phyloP scores from a whole-genome alignment of 2,888 invertebrate species.

The Nemotelus pantherinus region DNA sequence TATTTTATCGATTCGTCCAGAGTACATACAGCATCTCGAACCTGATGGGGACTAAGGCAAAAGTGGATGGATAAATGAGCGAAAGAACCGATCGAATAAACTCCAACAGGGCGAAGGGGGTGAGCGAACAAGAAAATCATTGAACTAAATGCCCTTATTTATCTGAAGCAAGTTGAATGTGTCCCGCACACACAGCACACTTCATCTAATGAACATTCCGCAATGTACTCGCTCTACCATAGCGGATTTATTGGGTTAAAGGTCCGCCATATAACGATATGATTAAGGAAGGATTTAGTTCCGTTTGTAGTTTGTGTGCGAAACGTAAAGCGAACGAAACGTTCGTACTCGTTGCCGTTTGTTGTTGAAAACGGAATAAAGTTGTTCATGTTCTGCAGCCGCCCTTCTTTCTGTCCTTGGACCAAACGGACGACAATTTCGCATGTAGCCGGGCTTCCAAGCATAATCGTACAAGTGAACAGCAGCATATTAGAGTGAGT shows the following conservation, averaged over 20 bases:
- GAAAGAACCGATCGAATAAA: conserved; percentile 12
- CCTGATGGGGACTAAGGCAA: not conserved
- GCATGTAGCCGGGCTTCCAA: not conserved
- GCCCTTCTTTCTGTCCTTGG: not conserved
- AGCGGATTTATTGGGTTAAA: conserved; percentile 43
- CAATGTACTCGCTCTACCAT: conserved; percentile 2
- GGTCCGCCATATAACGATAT: conserved; percentile 38
- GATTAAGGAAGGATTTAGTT: conserved; percentile 42
- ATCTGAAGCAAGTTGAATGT: conserved; percentile 34
- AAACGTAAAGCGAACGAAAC: conserved; percentile 1
- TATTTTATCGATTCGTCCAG: conserved; percentile 40
- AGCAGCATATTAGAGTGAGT: conserved; percentile 34
- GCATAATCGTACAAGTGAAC: conserved; percentile 24
- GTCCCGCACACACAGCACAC: conserved; percentile 30
- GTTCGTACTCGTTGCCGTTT: not conserved
- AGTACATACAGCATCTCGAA: not conserved
- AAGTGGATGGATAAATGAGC: conserved; percentile 9
- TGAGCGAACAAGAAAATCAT: conserved; percentile 39
- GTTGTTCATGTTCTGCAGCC: not conserved
- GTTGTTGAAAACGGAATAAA: conserved; percentile 22
- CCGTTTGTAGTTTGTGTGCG: conserved; percentile 12
- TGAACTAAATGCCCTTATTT: conserved; percentile 42
- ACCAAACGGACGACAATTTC: not conserved
- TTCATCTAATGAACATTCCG: conserved; percentile 41
- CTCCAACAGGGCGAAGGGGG: conserved; percentile 28